These are phyloP conservation scores for Chelonus insularis DNA, from an alignment of 1,140 invertebrate species.

Conservation along the genomic window DNA sequence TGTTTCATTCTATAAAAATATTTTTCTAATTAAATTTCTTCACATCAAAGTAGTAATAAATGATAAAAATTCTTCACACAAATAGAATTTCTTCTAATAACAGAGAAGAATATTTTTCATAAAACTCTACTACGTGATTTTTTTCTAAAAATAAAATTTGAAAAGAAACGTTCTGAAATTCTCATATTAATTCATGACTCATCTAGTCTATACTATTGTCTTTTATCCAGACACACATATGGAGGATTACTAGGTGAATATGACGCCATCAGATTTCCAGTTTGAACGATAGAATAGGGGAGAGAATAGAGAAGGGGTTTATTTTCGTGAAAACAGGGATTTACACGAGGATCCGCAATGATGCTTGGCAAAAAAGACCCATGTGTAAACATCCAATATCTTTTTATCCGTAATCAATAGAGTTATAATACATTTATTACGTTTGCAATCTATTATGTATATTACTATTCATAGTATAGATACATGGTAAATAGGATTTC, in stretches of 20 bases:
- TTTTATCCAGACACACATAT: conserved; percentile 25
- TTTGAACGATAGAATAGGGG: not conserved
- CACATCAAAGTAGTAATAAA: too few relatives aligned
- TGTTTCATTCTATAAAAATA: too few relatives aligned
- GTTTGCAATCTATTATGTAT: too few relatives aligned
- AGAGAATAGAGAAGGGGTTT: conserved; percentile 29
- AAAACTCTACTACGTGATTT: too few relatives aligned
- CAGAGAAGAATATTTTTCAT: too few relatives aligned
- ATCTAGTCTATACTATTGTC: not conserved
- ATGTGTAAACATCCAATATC: conserved; percentile 3
- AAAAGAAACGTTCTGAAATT: not conserved
- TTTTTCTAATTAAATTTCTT: too few relatives aligned
- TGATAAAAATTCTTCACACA: too few relatives aligned
- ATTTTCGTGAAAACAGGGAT: conserved; percentile 35
- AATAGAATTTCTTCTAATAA: too few relatives aligned
- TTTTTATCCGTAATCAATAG: not conserved
- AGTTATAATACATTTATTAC: not conserved
- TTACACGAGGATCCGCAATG: conserved; percentile 40
- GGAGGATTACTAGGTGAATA: conserved; percentile 27
- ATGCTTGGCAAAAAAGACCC: conserved; percentile 11
- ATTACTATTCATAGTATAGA: too few relatives aligned
- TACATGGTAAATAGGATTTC: too few relatives aligned
- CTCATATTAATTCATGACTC: not conserved
- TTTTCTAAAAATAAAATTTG: not conserved
- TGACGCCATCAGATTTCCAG: not conserved